Percentiles rank a stretch among this genome's conserved stretches.
Evolutionary conservation across 2,888 invertebrate genomes (phyloP).

Genomic region (Neuroscelio doddi): DNA sequence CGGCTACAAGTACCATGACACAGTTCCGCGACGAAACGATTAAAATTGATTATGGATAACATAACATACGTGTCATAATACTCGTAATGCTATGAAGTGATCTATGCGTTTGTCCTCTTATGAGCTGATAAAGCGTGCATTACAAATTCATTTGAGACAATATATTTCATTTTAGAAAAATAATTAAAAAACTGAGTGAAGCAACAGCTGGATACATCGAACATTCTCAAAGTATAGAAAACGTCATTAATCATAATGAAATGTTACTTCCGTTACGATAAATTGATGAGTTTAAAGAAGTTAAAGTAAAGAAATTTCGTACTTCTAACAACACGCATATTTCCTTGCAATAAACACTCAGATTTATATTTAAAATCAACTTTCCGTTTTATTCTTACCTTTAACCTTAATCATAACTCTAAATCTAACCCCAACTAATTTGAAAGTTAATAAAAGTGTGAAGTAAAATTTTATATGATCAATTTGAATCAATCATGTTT

Average conservation of each 20-base stretch:
- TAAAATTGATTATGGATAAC: conserved; percentile 21
- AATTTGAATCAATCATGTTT: no score
- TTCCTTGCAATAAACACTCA: no score
- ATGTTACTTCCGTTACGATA: background rate
- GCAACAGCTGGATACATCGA: background rate
- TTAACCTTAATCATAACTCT: no score
- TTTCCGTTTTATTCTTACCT: no score
- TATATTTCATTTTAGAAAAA: conserved; percentile 26
- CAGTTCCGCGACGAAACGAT: conserved; percentile 15
- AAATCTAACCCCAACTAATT: no score
- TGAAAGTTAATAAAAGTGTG: no score
- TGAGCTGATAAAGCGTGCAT: conserved; percentile 15
- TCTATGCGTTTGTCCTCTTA: conserved; percentile 11
- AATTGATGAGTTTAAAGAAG: no score
- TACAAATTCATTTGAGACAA: conserved; percentile 19
- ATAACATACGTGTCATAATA: conserved; percentile 6
- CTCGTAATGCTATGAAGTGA: conserved; percentile 8
- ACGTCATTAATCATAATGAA: background rate
- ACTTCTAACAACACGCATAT: no score
- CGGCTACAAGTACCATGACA: no score
- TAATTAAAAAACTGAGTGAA: conserved; percentile 29
- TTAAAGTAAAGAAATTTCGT: no score
- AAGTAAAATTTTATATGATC: no score
- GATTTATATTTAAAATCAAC: no score
- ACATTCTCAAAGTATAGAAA: background rate